Base-by-base conservation (phyloP, 2,113 vertebrate genomes). In the Scopus umbretta region DNA sequence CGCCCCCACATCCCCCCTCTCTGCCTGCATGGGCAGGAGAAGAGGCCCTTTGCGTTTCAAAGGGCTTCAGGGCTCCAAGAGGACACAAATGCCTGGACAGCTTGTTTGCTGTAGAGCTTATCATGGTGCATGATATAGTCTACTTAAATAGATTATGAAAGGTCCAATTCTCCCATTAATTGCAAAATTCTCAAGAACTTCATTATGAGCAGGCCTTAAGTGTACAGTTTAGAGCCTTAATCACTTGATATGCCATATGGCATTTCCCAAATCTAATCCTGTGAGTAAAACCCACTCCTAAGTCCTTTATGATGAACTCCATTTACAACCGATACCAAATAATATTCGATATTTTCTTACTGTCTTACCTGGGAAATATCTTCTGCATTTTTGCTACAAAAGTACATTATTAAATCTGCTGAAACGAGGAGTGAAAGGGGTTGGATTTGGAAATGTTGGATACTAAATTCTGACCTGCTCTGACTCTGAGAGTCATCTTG, bases 1-100 rank as follows among this genome's bases (percentile, higher is more conserved):
- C 1, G 2, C 42, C 32, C 29, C 38, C 3, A 14, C 2, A 0
- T 11, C 17, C 20, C n/a, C 18, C 6, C 0, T 2, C 36, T 29
- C 38, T 32, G 18, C 25, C 55, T 42, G 22, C 16, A 2, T 0
- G 2, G 53, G 32, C 45, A 65, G 18, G 13, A 9, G 18, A 29
- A 38, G 12, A 49, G 12, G 9, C 36, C 15, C 29, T 11, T 36
- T 3, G 2, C 1, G 1, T 43, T 63, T 20, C 22, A 12, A 49
- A n/a, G 56, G 22, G 9, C 22, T 79, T 43, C 36, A 10, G 70
- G 32, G 42, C 20, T 79, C 71, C 25, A 5, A 8, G 34, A 34
- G 47, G 17, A 45, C 30, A 32, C 22, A 34, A 56, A 17, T 10
- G 17, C 61, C 62, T 29, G 43, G 30, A 18, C 36, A 61, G 84